phyloP scores from a whole-genome alignment of 1,140 invertebrate species.

The Lepidurus apus region DNA sequence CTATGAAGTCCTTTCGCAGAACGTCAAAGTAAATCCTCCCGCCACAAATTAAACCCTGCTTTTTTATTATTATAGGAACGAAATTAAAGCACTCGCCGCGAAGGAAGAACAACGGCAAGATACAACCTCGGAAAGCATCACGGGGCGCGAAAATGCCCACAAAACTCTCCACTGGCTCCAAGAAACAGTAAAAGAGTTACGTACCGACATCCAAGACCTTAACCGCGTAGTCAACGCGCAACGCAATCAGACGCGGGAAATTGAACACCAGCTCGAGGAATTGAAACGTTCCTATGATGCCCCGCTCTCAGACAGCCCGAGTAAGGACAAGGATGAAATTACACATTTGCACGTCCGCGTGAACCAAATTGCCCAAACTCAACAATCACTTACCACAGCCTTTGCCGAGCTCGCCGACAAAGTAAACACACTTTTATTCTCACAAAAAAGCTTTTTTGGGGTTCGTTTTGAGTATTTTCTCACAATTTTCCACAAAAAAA shows the following conservation, averaged over 20 bases:
- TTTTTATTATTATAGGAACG: background rate
- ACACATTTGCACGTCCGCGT: background rate
- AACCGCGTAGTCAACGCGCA: background rate
- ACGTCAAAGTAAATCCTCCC: too few species aligned
- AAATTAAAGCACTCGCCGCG: background rate
- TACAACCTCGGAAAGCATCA: background rate
- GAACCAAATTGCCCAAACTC: background rate
- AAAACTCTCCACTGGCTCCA: background rate
- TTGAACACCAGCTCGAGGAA: background rate
- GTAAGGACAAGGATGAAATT: background rate
- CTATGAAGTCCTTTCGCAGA: too few species aligned
- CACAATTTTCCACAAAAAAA: too few species aligned
- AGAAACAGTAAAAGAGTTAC: background rate
- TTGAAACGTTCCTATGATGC: background rate
- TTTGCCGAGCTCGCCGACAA: background rate
- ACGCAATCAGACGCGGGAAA: slow-evolving; percentile 13
- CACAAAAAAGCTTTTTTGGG: background rate
- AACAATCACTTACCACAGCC: background rate
- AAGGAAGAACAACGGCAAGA: background rate
- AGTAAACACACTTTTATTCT: background rate
- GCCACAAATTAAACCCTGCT: background rate
- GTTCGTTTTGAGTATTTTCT: background rate
- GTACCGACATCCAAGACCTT: background rate
- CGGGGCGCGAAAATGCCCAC: background rate
- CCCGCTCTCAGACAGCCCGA: background rate